Base-by-base conservation (phyloP, 1,140 invertebrate species). In the Bicyclus anynana region DNA sequence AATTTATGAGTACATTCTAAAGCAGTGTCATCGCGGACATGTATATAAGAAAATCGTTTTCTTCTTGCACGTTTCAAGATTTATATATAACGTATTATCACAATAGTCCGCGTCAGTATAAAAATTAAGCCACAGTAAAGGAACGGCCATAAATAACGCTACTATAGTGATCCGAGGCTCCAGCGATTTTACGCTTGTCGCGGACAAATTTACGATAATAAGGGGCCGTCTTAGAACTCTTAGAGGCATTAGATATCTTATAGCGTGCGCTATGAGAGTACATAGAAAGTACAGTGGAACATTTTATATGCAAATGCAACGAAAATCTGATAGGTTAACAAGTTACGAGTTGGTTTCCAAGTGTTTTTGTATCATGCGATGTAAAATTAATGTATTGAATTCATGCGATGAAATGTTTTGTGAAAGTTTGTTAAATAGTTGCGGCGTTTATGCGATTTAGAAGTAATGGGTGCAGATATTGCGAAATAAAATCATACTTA, bases 271-370 rank as follows among this genome's bases (percentile, higher is more conserved):
- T 47, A 47, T 47, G 44, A 26, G 27, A 44, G 2, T 21, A 14
- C 17, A 1, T 23, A 7, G 23, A 23, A 23, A 23, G 23, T 33
- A 33, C 29, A 20, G n/a, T 14, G n/a, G 44, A 26, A 27, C 21
- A 27, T 27, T 47, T 27, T 47, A 16, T 47, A 47, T 47, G 44
- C 21, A 47, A 47, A 47, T 47, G 44, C 23, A 47, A 47, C 23
- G 44, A 47, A 47, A 47, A 47, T 47, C 44, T 26, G 44, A 47
- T 47, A 47, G 44, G 21, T 47, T 47, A 27, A 47, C 17, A 16
- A 27, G 20, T 27, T 47, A 33, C 29, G 29, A 33, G 21, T 2
- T 44, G 14, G 20, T 27, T 44, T 20, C 40, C 40, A 20, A 44
- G 44, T 26, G 44, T 47, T 47, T 47, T 47, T 47, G 23, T 27